Evolutionary conservation across 2,888 invertebrate genomes (phyloP).

Genomic region (Xestia xanthographa): DNA sequence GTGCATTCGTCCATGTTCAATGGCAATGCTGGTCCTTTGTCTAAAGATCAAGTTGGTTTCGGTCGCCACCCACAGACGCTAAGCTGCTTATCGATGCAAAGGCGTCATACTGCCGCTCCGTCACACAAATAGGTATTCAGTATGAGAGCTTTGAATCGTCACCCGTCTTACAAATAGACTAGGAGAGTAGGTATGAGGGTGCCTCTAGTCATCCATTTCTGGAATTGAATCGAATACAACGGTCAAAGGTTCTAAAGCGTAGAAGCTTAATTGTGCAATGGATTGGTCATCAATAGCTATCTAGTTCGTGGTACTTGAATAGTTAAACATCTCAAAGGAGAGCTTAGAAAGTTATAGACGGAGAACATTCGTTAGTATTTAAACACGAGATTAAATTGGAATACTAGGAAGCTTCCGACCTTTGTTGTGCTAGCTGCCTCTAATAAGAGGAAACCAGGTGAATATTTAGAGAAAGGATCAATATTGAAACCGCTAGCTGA

Average conservation of each 20-base stretch:
- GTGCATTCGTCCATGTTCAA: not conserved
- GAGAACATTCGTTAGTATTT: not conserved
- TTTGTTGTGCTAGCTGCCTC: not conserved
- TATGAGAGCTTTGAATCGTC: not conserved
- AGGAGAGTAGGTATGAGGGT: not conserved
- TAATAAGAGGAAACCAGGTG: not conserved
- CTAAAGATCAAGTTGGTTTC: not conserved
- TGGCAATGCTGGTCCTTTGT: not conserved
- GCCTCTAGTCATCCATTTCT: not conserved
- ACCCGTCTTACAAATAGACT: not conserved
- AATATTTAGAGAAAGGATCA: not conserved
- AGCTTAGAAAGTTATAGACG: not conserved
- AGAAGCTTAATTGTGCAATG: not conserved
- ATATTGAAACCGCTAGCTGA: slow-evolving; percentile 16
- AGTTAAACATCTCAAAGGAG: not conserved
- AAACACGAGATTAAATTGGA: not conserved
- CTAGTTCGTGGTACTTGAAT: not conserved
- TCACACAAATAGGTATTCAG: not conserved
- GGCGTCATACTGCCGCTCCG: not conserved
- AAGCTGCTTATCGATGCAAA: not conserved
- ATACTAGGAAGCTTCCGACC: not conserved
- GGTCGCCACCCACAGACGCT: not conserved
- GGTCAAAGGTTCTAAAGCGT: not conserved
- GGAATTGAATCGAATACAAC: not conserved
- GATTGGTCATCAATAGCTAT: not conserved